Evolutionary conservation across 2,797 vertebrate genomes (phyloP).

Genomic region (Gymnothorax reevesii): DNA sequence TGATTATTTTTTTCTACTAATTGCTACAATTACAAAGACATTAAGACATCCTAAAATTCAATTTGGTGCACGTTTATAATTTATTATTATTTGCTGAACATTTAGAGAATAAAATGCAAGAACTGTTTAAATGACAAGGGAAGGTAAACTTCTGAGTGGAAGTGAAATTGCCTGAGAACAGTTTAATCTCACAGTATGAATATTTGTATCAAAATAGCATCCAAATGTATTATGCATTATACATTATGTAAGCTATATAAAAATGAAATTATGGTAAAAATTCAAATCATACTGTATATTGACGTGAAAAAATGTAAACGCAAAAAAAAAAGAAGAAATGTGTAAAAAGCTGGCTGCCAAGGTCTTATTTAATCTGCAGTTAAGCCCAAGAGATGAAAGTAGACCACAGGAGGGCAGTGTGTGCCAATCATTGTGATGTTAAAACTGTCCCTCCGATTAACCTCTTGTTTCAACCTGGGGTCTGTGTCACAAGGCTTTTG

Average conservation of each 20-base stretch:
- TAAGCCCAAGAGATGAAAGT: background rate
- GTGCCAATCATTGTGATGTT: conserved; percentile 40
- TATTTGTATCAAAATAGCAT: background rate
- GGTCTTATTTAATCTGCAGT: background rate
- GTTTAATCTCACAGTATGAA: background rate
- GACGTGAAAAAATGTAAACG: background rate
- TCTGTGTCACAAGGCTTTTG: too few species aligned
- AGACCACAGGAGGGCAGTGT: conserved; percentile 59
- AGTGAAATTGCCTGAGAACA: too few species aligned
- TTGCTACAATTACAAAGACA: too few species aligned
- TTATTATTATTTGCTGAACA: too few species aligned
- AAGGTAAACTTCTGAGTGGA: too few species aligned
- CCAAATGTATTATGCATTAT: background rate
- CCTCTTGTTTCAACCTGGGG: too few species aligned
- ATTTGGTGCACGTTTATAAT: too few species aligned
- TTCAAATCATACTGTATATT: background rate
- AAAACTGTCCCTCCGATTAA: background rate
- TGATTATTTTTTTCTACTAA: too few species aligned
- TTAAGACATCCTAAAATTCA: too few species aligned
- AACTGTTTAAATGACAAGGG: too few species aligned
- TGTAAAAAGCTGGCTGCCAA: background rate
- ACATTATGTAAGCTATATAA: background rate
- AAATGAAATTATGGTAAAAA: background rate
- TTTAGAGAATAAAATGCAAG: too few species aligned
- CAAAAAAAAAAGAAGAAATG: background rate